These are phyloP conservation scores for Eupithecia dodoneata DNA, from an alignment of 2,888 invertebrate species.

Conservation along the genomic window DNA sequence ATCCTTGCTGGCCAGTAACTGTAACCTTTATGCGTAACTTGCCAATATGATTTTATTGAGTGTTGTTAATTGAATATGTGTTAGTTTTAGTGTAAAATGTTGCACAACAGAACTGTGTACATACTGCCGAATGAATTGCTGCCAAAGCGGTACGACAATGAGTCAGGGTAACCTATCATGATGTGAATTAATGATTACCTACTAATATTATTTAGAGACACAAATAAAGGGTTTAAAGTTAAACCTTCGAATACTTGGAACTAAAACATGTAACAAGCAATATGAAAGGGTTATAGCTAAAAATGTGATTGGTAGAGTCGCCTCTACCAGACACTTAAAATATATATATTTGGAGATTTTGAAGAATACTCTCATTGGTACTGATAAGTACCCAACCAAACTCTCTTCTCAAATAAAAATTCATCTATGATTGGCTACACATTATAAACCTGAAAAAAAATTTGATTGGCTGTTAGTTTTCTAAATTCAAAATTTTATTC, in stretches of 20 bases:
- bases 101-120: conserved; percentile 78
- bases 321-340: neutral
- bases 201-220: neutral
- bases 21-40: conserved; percentile 9
- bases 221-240: neutral
- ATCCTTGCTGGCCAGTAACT: conserved; percentile 12
- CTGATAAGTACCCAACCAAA: neutral
- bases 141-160: conserved; percentile 76
- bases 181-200: conserved; percentile 5
- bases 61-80: conserved; percentile 14
- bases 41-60: neutral
- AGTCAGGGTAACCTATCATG: conserved; percentile 65
- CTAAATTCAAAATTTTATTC: conserved; percentile 47
- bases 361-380: neutral
- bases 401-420: neutral
- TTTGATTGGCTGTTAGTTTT: conserved; percentile 5
- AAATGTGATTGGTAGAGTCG: neutral
- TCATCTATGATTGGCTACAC: neutral
- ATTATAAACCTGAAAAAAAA: neutral
- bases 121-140: conserved; percentile 79
- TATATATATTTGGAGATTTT: neutral
- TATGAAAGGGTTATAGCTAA: neutral
- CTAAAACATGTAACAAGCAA: neutral
- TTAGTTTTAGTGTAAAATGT: conserved; percentile 58
- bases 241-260: neutral